phyloP scores from a whole-genome alignment of 2,113 vertebrate genomes.

The Fregata magnificens region DNA sequence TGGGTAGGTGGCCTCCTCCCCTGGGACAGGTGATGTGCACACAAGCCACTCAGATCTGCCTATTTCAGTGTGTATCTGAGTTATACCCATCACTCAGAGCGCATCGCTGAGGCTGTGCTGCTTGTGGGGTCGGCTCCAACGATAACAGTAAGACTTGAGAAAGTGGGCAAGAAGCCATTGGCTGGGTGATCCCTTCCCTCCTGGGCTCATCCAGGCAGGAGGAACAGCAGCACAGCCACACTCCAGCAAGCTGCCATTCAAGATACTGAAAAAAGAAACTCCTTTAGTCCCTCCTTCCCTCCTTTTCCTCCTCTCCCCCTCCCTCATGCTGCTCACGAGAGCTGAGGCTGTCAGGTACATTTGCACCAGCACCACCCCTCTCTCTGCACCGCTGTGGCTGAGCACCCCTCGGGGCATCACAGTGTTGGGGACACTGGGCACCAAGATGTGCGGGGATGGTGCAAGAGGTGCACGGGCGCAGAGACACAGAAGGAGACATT shows the following conservation, averaged over 20 bases:
- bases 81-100: neutral
- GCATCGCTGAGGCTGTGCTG: neutral
- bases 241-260: neutral
- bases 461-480: neutral
- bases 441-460: neutral
- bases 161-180: neutral
- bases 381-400: neutral
- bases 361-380: neutral
- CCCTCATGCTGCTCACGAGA: neutral
- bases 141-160: neutral
- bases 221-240: neutral
- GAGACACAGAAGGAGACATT: neutral
- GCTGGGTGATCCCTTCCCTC: neutral
- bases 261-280: neutral
- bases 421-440: rapidly evolving
- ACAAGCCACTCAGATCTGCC: rapidly evolving
- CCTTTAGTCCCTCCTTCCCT: neutral
- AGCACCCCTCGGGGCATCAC: neutral
- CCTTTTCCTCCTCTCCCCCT: neutral
- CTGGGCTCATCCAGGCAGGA: neutral
- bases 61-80: neutral
- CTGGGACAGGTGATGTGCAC: neutral
- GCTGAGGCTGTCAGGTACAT: neutral
- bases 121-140: neutral
- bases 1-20: neutral